Percentiles rank a stretch among this genome's conserved stretches.
phyloP scores from a whole-genome alignment of 2,113 vertebrate species.

The Butorides virescens region DNA sequence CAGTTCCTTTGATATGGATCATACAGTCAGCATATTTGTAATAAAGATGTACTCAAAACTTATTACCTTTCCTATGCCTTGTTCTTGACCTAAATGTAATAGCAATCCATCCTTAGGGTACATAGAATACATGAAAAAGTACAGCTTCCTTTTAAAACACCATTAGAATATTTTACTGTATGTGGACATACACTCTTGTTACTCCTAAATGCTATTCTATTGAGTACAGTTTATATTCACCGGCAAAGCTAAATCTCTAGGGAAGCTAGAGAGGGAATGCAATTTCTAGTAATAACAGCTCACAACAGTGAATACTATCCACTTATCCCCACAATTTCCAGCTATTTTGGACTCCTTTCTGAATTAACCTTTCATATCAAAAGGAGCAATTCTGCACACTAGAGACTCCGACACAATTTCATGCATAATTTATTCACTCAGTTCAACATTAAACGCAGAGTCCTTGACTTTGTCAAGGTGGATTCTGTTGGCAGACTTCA shows the following conservation, averaged over 20 bases:
- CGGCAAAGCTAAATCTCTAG: slow-evolving; percentile 76
- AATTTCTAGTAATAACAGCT: slow-evolving; percentile 87
- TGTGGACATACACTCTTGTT: slow-evolving; percentile 82
- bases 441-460: slow-evolving; percentile 85
- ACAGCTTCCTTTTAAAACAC: slow-evolving; percentile 72
- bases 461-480: slow-evolving; percentile 90
- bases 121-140: slow-evolving; percentile 70
- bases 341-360: slow-evolving; percentile 88
- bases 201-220: slow-evolving; percentile 78
- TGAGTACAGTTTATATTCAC: slow-evolving; percentile 84
- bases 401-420: slow-evolving; percentile 87
- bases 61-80: slow-evolving; percentile 60
- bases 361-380: slow-evolving; percentile 91
- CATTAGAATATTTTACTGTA: slow-evolving; percentile 78
- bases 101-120: slow-evolving; percentile 73
- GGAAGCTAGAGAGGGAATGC: slow-evolving; percentile 81
- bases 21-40: slow-evolving; percentile 44
- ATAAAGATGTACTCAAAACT: slow-evolving; percentile 59
- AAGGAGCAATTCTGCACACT: slow-evolving; percentile 87
- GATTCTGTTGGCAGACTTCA: slow-evolving; percentile 86
- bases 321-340: slow-evolving; percentile 86
- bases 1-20: slow-evolving; percentile 36
- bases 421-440: slow-evolving; percentile 89
- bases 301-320: slow-evolving; percentile 85
- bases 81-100: slow-evolving; percentile 73